Base-by-base conservation (phyloP, 1,140 invertebrate species). In the Heterodera carotae region DNA sequence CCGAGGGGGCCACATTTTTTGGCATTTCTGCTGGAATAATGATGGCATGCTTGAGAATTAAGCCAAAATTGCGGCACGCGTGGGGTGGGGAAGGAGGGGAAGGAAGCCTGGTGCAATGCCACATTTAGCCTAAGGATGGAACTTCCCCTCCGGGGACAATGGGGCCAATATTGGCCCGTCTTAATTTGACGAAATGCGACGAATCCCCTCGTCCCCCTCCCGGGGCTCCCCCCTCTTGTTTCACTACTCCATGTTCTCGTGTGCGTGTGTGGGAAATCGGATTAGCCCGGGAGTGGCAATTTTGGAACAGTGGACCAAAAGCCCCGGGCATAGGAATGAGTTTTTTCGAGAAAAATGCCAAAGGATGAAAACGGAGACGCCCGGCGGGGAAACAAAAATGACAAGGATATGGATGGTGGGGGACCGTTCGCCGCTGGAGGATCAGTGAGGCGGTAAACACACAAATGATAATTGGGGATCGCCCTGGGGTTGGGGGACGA, bases 371-470 rank as follows among this genome's bases (percentile, higher is more conserved):
- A n/a, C 0, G 29, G 33, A 6, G 25, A 5, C 10, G n/a, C n/a
- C n/a, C n/a, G 60, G 60, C 0, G 27, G 62, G 27, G 62, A 25
- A 5, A 34, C 3, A 31, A 34, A 34, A 12, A 10, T 12, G 25
- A 34, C n/a, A n/a, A 22, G 59, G 62, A 66, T 31, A 29, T 29
- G 62, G 62, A 5, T 10, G 25, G 48, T n/a, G n/a, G n/a, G n/a
- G n/a, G n/a, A n/a, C n/a, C n/a, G n/a, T n/a, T n/a, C n/a, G n/a
- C n/a, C n/a, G n/a, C n/a, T n/a, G 18, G 22, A 10, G 62, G 25
- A 29, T 66, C 62, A 29, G 27, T 29, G 62, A 39, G 39, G 59
- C 59, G 59, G 59, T 29, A 62, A 62, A 62, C 59, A 62, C 8
- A 62, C 22, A 62, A n/a, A 62, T n/a, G 59, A 29, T 29, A n/a